phyloP scores from a whole-genome alignment of 2,797 vertebrate genomes.

The Melanotaenia maccullochi region DNA sequence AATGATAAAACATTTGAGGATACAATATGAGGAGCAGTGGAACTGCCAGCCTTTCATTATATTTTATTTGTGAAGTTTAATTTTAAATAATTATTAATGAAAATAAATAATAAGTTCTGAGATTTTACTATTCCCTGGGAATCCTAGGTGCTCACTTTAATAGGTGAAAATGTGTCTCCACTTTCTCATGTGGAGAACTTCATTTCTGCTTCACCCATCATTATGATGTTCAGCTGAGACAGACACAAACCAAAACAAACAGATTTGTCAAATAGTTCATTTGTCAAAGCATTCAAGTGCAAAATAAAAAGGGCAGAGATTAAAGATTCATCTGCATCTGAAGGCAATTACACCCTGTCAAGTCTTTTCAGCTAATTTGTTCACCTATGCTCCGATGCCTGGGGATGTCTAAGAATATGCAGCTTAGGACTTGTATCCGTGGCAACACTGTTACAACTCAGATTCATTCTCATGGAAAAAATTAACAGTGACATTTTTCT shows the following conservation, averaged over 20 bases:
- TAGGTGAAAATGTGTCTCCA: background rate
- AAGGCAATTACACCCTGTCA: constrained; percentile 57
- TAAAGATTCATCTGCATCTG: constrained; percentile 61
- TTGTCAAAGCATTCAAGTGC: constrained; percentile 43
- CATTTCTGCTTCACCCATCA: constrained; percentile 21
- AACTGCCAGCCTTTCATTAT: background rate
- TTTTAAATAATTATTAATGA: too few species aligned
- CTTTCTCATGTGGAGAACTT: constrained; percentile 13
- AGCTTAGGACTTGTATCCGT: constrained; percentile 63
- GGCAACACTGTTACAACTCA: constrained; percentile 58
- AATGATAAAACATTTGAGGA: background rate
- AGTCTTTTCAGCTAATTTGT: constrained; percentile 51
- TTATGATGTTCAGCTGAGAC: background rate
- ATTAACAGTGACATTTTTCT: constrained; percentile 73
- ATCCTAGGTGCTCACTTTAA: too few species aligned
- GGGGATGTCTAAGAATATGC: constrained; percentile 45
- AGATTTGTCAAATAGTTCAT: constrained; percentile 40
- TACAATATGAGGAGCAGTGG: background rate
- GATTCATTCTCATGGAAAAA: constrained; percentile 52
- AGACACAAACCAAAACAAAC: constrained; percentile 44
- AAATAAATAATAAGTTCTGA: background rate
- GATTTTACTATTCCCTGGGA: background rate
- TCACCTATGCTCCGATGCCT: constrained; percentile 56
- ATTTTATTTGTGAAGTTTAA: background rate
- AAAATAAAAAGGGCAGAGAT: constrained; percentile 62